A percentile compares a stretch with the other conserved stretches of the same genome.
Evolutionary conservation across 2,888 invertebrate genomes (phyloP).

Genomic region (Drosophila vallismaia): DNA sequence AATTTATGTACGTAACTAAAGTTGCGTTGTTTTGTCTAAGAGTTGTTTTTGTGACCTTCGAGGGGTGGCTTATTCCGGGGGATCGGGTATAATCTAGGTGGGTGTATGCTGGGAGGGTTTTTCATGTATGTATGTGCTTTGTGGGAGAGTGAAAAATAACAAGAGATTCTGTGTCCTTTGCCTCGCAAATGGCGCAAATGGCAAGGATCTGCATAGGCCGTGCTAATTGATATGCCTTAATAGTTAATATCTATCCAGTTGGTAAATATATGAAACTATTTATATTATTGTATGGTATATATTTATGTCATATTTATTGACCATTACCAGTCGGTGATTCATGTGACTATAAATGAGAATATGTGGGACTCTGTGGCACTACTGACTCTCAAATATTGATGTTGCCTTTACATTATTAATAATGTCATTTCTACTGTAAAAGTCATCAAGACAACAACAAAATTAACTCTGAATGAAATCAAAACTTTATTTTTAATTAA

Average conservation of each 20-base stretch:
- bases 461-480: conserved; percentile 55
- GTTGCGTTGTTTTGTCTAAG: conserved; percentile 46
- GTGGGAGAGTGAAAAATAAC: conserved; percentile 30
- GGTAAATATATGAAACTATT: conserved; percentile 16
- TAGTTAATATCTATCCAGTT: conserved; percentile 35
- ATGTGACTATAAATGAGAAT: conserved; percentile 17
- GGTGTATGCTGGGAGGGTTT: conserved; percentile 4
- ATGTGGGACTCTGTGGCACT: conserved; percentile 14
- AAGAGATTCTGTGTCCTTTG: conserved; percentile 30
- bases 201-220: conserved; percentile 11
- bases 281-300: conserved; percentile 6
- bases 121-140: conserved; percentile 11
- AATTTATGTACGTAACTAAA: conserved; percentile 48
- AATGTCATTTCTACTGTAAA: conserved; percentile 53
- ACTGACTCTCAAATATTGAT: conserved; percentile 48
- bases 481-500: conserved; percentile 47
- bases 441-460: conserved; percentile 60
- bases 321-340: conserved; percentile 40
- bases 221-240: conserved; percentile 47
- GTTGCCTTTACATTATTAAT: conserved; percentile 53
- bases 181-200: neutral
- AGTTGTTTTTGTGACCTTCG: conserved; percentile 42
- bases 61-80: conserved; percentile 17
- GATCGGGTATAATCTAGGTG: conserved; percentile 2
- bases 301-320: conserved; percentile 34